Evolutionary conservation across 2,797 vertebrate species (phyloP).

Genomic region (Chaenodraco wilsoni): DNA sequence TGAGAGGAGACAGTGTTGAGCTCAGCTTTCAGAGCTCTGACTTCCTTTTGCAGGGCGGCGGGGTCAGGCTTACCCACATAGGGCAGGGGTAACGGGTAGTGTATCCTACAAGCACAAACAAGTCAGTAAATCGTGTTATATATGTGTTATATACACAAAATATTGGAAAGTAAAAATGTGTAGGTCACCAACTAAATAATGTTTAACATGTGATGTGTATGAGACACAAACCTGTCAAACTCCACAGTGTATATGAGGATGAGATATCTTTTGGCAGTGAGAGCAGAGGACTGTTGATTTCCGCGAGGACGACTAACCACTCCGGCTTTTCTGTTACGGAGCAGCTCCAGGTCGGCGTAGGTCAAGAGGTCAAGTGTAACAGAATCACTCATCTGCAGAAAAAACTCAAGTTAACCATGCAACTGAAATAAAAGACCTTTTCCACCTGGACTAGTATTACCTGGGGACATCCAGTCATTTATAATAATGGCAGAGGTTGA

Average conservation of each 20-base stretch:
- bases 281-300: conserved; percentile 83
- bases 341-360: conserved; percentile 91
- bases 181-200: not conserved
- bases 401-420: conserved; percentile 13
- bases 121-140: not conserved
- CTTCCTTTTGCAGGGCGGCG: conserved; percentile 88
- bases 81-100: conserved; percentile 92
- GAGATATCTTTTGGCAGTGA: conserved; percentile 92
- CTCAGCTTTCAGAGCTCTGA: conserved; percentile 87
- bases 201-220: not conserved
- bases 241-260: conserved; percentile 96
- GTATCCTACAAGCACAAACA: conserved; percentile 83
- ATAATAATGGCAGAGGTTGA: too few species aligned
- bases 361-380: conserved; percentile 95
- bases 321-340: conserved; percentile 89
- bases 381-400: conserved; percentile 89
- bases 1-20: conserved; percentile 77
- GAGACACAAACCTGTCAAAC: conserved; percentile 90
- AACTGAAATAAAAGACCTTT: not conserved
- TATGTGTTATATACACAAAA: not conserved
- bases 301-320: conserved; percentile 81
- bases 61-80: conserved; percentile 93
- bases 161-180: not conserved
- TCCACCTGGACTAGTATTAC: too few species aligned
- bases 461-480: too few species aligned